These are phyloP conservation scores for Psilopogon haemacephalus DNA, from an alignment of 2,113 vertebrate species.

Conservation along the genomic window DNA sequence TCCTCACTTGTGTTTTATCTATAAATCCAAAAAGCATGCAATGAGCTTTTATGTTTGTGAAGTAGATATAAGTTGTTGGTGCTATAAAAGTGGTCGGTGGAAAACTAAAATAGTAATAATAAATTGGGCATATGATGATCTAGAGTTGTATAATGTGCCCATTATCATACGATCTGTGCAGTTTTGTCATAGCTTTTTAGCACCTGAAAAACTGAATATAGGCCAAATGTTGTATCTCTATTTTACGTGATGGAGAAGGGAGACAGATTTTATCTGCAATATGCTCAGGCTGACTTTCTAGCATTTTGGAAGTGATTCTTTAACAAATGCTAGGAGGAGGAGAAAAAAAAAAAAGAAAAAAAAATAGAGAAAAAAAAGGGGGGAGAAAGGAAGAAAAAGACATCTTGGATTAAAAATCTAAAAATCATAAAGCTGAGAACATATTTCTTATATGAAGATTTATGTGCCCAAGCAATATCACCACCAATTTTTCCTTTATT, in stretches of 20 bases:
- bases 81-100: slow-evolving; percentile 24
- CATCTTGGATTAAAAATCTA: slow-evolving; percentile 58
- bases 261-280: slow-evolving; percentile 72
- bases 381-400: neutral
- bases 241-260: slow-evolving; percentile 60
- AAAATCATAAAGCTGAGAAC: slow-evolving; percentile 56
- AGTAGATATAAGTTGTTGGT: neutral
- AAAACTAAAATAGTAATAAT: slow-evolving; percentile 61
- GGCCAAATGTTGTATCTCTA: slow-evolving; percentile 68
- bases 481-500: neutral
- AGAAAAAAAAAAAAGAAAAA: slow-evolving; percentile 14
- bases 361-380: too few species aligned
- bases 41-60: neutral
- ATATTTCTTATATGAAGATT: slow-evolving; percentile 52
- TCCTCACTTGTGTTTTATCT: neutral
- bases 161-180: slow-evolving; percentile 69
- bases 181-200: slow-evolving; percentile 66
- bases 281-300: slow-evolving; percentile 68
- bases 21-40: neutral
- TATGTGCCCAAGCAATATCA: slow-evolving; percentile 18
- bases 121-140: slow-evolving; percentile 65
- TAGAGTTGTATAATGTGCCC: slow-evolving; percentile 61
- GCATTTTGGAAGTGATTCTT: slow-evolving; percentile 68
- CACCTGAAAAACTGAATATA: slow-evolving; percentile 69
- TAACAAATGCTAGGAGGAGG: slow-evolving; percentile 45